Evolutionary conservation across 2,888 invertebrate species (phyloP).

Genomic region (Cantharis nigra): DNA sequence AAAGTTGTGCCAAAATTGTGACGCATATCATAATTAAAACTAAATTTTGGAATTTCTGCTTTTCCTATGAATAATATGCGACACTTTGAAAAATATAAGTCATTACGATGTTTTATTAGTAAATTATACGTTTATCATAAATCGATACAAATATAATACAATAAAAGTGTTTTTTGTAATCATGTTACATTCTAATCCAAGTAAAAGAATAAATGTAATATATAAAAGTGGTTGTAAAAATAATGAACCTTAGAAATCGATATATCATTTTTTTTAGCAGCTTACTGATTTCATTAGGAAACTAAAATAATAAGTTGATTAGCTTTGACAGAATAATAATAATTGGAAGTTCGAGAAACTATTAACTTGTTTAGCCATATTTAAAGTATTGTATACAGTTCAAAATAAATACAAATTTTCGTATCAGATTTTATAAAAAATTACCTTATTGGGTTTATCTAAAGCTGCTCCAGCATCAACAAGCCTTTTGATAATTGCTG

Average conservation of each 20-base stretch:
- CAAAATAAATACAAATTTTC: no score
- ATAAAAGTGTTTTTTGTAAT: background rate
- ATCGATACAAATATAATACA: background rate
- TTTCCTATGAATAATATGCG: background rate
- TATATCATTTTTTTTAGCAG: background rate
- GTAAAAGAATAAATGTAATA: background rate
- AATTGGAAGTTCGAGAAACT: background rate
- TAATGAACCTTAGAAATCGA: background rate
- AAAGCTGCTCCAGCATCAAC: slow-evolving; percentile 70
- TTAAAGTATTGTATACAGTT: background rate
- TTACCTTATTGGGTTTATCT: slow-evolving; percentile 73
- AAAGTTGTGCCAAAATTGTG: background rate
- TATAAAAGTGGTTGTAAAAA: background rate
- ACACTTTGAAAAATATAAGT: background rate
- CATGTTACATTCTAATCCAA: background rate
- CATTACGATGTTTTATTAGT: background rate
- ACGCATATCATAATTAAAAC: background rate
- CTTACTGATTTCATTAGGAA: background rate
- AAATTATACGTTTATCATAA: background rate
- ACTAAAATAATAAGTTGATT: no score
- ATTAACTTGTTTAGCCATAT: background rate
- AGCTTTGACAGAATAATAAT: no score
- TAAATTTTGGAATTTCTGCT: background rate
- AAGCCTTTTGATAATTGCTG: slow-evolving; percentile 66
- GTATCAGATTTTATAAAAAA: background rate